phyloP scores from a whole-genome alignment of 2,113 vertebrate genomes.

The Cyphotilapia sp. region DNA sequence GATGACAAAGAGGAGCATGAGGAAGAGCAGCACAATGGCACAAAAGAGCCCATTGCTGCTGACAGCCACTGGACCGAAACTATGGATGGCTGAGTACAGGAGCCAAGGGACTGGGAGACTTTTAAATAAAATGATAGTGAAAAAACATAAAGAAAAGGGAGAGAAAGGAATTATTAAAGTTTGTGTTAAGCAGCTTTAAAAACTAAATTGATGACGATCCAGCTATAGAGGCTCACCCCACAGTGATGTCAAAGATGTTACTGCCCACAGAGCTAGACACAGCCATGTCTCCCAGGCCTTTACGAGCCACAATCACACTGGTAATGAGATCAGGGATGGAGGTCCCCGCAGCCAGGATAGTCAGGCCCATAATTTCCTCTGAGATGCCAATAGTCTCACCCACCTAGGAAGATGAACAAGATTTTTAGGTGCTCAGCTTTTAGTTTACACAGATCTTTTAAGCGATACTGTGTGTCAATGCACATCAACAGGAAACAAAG shows the following conservation, averaged over 20 bases:
- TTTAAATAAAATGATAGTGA: not conserved
- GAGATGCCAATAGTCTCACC: conserved; percentile 96
- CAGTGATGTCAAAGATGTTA: conserved; percentile 96
- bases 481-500: not conserved
- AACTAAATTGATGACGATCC: not conserved
- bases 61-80: conserved; percentile 80
- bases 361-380: conserved; percentile 96
- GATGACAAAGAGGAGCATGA: conserved; percentile 97
- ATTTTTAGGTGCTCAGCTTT: not conserved
- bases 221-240: conserved; percentile 78
- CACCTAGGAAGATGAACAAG: conserved; percentile 69
- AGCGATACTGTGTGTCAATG: not conserved
- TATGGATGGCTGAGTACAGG: conserved; percentile 75
- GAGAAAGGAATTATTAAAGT: not conserved
- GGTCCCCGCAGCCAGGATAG: conserved; percentile 92
- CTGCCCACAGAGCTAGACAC: conserved; percentile 97
- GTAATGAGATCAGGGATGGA: conserved; percentile 98
- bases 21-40: conserved; percentile 92
- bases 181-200: not conserved
- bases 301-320: conserved; percentile 93
- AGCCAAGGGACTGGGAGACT: conserved; percentile 92
- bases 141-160: not conserved
- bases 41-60: conserved; percentile 97
- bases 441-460: not conserved
- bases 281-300: conserved; percentile 95